Evolutionary conservation across 92 coral and sea anemone genomes (phyloP).

Genomic region (Desmophyllum pertusum): DNA sequence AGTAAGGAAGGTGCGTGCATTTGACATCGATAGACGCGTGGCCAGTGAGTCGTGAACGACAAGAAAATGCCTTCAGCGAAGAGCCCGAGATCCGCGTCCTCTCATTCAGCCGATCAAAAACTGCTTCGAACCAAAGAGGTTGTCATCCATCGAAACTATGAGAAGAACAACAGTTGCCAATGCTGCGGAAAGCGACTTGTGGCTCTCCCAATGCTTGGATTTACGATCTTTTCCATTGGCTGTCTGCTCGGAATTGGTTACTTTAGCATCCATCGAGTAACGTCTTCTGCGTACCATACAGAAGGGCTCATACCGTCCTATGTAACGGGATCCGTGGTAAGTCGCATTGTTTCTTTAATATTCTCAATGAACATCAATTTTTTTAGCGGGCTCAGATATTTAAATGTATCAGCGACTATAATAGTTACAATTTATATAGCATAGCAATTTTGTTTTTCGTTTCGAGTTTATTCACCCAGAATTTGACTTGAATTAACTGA

Average conservation of each 20-base stretch:
- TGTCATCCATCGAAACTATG: conserved; percentile 19
- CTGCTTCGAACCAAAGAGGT: conserved; percentile 54
- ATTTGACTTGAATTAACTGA: not conserved
- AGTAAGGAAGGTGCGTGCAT: not conserved
- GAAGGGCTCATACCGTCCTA: conserved; percentile 73
- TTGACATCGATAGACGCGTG: not conserved
- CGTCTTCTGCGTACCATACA: conserved; percentile 66
- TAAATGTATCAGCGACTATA: too few species aligned
- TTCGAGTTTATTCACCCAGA: not conserved
- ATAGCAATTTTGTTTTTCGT: not conserved
- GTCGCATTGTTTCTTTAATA: not conserved
- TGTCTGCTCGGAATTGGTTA: conserved; percentile 73
- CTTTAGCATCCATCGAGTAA: conserved; percentile 68
- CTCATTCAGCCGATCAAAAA: conserved; percentile 35
- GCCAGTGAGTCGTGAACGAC: conserved; percentile 12
- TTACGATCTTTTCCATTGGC: conserved; percentile 77
- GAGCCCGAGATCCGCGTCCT: conserved; percentile 1
- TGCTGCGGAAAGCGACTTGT: conserved; percentile 73
- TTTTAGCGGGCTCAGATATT: not conserved
- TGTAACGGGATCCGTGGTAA: conserved; percentile 74
- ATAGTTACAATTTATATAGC: not conserved
- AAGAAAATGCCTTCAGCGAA: conserved; percentile 42
- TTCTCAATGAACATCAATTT: not conserved
- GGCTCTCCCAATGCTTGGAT: conserved; percentile 69
- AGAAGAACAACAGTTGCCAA: conserved; percentile 30